Base-by-base conservation (phyloP, 1,140 invertebrate genomes). In the Diabrotica undecimpunctata region DNA sequence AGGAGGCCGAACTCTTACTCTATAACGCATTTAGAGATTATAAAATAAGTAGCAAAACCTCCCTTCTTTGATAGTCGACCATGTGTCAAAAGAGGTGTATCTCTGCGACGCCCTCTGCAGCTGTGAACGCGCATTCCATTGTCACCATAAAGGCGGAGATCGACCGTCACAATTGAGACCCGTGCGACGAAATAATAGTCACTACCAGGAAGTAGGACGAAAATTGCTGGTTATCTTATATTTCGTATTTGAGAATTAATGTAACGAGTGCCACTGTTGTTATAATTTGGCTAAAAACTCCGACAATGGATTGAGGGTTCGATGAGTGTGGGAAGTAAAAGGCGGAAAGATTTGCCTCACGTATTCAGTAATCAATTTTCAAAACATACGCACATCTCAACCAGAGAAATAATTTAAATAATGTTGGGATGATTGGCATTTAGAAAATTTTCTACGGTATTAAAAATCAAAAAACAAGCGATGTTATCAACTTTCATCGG, bases 21-120 rank as follows among this genome's bases (percentile, higher is more conserved):
- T 11, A 65, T 65, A 68, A 68, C 63, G 54, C 65, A 57, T 66
- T 66, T 64, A 64, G 39, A 54, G 50, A 55, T 66, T 35, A 63
- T 58, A 58, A 67, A 67, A 64, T 61, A 55, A 64, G 37, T 36
- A 67, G 62, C 58, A 63, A 39, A 63, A 57, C 52, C 58, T 14
- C 58, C 51, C 39, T 58, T 46, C n/a, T 67, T 67, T 54, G 54
- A 41, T 39, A 52, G 25, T 46, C 13, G 51, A 57, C 59, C 64
- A 66, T 66, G 61, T 67, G 61, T 64, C 50, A 63, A 11, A 67
- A 54, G 55, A 61, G 55, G 55, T 53, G 63, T 60, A 50, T 50
- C 38, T 38, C 5, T 37, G n/a, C 13, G 11, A 54, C 65, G 65
- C 65, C 65, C 58, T 37, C 51, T 52, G n/a, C 65, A 66, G 65